Evolutionary conservation across 2,797 vertebrate species (phyloP).

Genomic region (Arvicola amphibius): DNA sequence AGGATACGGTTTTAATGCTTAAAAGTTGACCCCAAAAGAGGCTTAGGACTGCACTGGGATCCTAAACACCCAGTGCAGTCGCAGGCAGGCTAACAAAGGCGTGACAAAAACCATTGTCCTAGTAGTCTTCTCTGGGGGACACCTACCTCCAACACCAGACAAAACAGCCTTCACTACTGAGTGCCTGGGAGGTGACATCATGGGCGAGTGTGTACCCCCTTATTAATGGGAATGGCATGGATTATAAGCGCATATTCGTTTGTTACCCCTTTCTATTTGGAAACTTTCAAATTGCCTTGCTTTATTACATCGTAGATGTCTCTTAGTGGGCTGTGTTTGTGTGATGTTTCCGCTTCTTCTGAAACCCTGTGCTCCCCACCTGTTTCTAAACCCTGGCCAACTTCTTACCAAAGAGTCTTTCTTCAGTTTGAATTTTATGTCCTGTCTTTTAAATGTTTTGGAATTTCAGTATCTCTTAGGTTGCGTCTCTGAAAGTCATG

Average conservation of each 20-base stretch:
- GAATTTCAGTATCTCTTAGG: background rate
- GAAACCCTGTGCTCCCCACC: too few relatives aligned
- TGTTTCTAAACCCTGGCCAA: background rate
- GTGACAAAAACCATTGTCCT: background rate
- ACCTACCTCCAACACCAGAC: background rate
- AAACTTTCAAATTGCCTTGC: background rate
- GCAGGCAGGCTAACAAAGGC: background rate
- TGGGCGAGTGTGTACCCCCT: background rate
- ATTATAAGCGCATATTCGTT: background rate
- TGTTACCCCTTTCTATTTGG: background rate
- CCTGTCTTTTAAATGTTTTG: background rate
- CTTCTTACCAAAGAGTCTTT: background rate
- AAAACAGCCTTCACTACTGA: background rate
- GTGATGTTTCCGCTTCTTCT: background rate
- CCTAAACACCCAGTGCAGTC: too few relatives aligned
- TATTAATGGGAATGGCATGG: background rate
- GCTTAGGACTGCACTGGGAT: background rate
- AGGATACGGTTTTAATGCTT: background rate
- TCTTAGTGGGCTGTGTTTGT: background rate
- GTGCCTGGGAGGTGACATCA: background rate
- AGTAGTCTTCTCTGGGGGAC: background rate
- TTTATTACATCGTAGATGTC: background rate
- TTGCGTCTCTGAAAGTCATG: background rate
- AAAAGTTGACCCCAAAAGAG: background rate
- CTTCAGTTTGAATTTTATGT: background rate